These are phyloP conservation scores for Bufotes viridis DNA, from an alignment of 2,797 vertebrate species.

Conservation along the genomic window DNA sequence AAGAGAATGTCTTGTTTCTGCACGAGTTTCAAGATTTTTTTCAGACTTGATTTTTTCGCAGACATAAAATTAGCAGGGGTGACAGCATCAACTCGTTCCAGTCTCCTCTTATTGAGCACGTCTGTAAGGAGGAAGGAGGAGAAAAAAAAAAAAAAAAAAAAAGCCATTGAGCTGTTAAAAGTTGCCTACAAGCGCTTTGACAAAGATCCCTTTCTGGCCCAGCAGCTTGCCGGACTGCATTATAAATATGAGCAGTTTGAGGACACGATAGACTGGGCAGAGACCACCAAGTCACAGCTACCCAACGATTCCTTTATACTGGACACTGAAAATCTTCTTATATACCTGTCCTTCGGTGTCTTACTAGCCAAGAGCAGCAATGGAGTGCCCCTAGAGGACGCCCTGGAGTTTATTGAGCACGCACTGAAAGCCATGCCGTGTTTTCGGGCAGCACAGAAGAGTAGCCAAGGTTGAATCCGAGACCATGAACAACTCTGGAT, in stretches of 20 bases:
- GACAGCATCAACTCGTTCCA: constrained; percentile 78
- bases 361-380: constrained; percentile 71
- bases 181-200: constrained; percentile 77
- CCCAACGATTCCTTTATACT: constrained; percentile 82
- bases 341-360: too few species aligned
- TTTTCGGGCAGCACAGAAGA: constrained; percentile 77
- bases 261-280: constrained; percentile 79
- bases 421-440: constrained; percentile 81
- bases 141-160: constrained; percentile 69
- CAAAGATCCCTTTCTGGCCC: constrained; percentile 80
- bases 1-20: constrained; percentile 75
- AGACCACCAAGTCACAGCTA: constrained; percentile 71
- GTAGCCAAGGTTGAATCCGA: constrained; percentile 76
- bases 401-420: constrained; percentile 70
- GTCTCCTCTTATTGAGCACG: constrained; percentile 82
- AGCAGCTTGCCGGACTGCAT: constrained; percentile 82
- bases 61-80: constrained; percentile 78
- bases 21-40: constrained; percentile 79
- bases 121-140: too few species aligned
- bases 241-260: constrained; percentile 77
- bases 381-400: constrained; percentile 67
- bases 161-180: constrained; percentile 77
- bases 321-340: too few species aligned
- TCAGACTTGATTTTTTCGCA: constrained; percentile 79
- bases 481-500: constrained; percentile 74